Conservation (phyloP, 2,888 invertebrate species). For the Pachymerium ferrugineum region DNA sequence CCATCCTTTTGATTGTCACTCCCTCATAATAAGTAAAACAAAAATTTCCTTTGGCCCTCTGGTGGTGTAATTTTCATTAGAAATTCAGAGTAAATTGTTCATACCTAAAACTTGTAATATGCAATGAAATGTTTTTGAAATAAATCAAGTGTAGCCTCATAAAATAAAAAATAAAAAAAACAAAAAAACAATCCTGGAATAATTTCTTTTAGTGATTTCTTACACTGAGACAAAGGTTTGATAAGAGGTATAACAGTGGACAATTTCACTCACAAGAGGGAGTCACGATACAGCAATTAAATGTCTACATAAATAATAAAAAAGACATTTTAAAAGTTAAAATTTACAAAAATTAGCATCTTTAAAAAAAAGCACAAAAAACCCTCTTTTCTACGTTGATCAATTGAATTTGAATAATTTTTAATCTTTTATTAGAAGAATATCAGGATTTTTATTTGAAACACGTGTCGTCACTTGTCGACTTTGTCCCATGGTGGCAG, state of each 20-base stretch:
- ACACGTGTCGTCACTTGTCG: background rate
- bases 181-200: background rate
- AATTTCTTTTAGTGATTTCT: background rate
- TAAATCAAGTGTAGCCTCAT: background rate
- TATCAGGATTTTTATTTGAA: background rate
- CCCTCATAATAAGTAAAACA: background rate
- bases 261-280: background rate
- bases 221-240: background rate
- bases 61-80: background rate
- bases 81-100: too few species aligned
- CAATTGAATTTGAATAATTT: background rate
- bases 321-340: background rate
- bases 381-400: background rate
- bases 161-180: background rate
- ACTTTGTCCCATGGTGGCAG: background rate
- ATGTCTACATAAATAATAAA: background rate
- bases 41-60: background rate
- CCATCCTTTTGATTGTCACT: background rate
- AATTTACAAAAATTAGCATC: background rate
- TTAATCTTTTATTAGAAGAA: background rate
- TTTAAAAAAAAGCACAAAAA: background rate
- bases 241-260: slow-evolving; percentile 6
- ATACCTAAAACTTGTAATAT: too few species aligned
- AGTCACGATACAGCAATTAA: background rate
- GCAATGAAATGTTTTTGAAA: background rate